Conservation (phyloP, 2,113 vertebrate species). For the Scomber scombrus region DNA sequence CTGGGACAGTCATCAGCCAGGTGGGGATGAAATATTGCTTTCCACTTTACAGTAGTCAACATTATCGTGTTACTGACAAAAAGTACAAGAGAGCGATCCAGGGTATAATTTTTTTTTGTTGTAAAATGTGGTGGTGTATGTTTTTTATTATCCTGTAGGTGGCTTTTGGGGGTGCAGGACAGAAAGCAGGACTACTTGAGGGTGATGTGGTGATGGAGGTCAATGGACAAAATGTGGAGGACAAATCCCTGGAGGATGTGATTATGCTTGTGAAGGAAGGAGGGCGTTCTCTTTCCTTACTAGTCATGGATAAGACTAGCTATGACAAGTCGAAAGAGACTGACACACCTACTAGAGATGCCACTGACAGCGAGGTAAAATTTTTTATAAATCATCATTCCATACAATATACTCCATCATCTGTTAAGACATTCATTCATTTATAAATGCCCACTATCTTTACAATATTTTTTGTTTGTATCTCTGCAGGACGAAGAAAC, state of each 20-base stretch:
- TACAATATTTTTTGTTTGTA: constrained; percentile 30
- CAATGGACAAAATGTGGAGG: constrained; percentile 84
- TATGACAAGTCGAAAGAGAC: constrained; percentile 48
- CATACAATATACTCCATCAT: background rate
- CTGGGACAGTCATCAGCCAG: constrained; percentile 82
- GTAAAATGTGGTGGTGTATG: background rate
- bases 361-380: constrained; percentile 57
- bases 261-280: constrained; percentile 77
- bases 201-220: constrained; percentile 86
- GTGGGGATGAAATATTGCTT: constrained; percentile 62
- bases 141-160: constrained; percentile 74
- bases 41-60: background rate
- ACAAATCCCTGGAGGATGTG: constrained; percentile 77
- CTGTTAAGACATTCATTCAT: background rate
- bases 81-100: background rate
- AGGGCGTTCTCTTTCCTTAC: constrained; percentile 62
- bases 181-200: constrained; percentile 79
- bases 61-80: background rate
- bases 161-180: constrained; percentile 77
- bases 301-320: constrained; percentile 63
- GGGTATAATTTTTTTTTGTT: background rate
- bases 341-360: constrained; percentile 32
- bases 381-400: background rate
- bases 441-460: background rate
- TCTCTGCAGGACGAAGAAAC: constrained; percentile 55